Conservation (phyloP, 2,888 invertebrate species). For the Tetramorium bicarinatum region DNA sequence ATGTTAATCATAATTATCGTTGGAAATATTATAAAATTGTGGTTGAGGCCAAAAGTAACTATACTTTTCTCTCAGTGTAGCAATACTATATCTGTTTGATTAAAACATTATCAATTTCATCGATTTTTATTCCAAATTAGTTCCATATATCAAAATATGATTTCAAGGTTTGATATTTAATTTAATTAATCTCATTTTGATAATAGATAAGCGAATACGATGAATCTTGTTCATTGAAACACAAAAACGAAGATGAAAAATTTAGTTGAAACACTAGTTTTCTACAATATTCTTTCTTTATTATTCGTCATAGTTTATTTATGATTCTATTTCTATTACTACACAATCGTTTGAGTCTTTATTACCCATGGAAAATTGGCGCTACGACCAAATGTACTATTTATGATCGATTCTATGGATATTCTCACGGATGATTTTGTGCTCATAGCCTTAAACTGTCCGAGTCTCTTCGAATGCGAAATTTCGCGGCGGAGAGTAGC, state of each 20-base stretch:
- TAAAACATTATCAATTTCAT: not conserved
- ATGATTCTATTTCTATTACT: not conserved
- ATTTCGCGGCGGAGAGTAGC: slow-evolving; percentile 14
- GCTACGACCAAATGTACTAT: not conserved
- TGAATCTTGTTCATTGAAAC: not conserved
- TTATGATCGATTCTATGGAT: slow-evolving; percentile 24
- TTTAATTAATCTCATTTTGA: not conserved
- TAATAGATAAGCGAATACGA: not conserved
- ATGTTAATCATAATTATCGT: too few species aligned
- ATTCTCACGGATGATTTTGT: slow-evolving; percentile 36
- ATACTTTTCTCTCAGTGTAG: too few species aligned
- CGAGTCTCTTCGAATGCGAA: not conserved
- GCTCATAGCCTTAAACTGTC: not conserved
- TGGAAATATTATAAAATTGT: too few species aligned
- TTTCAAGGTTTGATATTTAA: not conserved
- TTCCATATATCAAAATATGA: too few species aligned
- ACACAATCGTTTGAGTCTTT: not conserved
- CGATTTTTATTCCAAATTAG: not conserved
- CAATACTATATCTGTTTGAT: not conserved
- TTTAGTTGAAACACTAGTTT: not conserved
- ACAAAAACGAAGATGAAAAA: not conserved
- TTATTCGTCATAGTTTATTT: not conserved
- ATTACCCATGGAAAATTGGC: not conserved
- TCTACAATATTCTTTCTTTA: not conserved
- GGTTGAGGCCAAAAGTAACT: too few species aligned